Percentiles rank a stretch among this genome's conserved stretches.
These are phyloP conservation scores for Stichopus chloronotus DNA, from an alignment of 35 echinoderm and acorn worm genomes.

Conservation along the genomic window DNA sequence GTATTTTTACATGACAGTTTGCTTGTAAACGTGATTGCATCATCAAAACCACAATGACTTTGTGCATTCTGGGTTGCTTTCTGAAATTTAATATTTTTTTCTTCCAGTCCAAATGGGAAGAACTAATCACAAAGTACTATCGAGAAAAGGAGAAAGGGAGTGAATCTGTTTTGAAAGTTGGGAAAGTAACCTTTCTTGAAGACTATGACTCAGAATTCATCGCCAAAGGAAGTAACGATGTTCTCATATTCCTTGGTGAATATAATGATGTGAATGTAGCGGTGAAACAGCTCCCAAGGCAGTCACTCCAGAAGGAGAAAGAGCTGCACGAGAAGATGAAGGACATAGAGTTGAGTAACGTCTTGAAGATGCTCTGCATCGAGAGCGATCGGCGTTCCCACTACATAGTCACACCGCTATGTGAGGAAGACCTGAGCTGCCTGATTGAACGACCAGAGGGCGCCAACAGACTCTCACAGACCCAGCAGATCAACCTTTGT, in stretches of 20 bases:
- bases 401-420: slow-evolving; percentile 41
- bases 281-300: background rate
- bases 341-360: background rate
- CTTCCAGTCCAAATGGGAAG: background rate
- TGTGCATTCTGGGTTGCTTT: background rate
- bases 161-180: background rate
- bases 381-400: background rate
- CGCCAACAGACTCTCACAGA: background rate
- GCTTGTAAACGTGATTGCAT: background rate
- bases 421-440: background rate
- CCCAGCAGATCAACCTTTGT: background rate
- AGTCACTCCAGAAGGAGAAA: background rate
- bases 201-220: background rate
- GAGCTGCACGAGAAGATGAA: background rate
- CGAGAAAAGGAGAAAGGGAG: background rate
- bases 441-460: background rate
- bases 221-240: background rate
- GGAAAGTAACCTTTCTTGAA: background rate
- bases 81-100: background rate
- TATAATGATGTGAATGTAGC: background rate
- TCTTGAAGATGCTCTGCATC: slow-evolving; percentile 22
- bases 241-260: background rate
- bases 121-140: background rate
- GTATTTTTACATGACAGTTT: background rate
- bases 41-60: background rate